Percentiles rank a stretch among this genome's conserved stretches.
Conservation (phyloP, 2,888 invertebrate genomes). For the Thecophora atra region DNA sequence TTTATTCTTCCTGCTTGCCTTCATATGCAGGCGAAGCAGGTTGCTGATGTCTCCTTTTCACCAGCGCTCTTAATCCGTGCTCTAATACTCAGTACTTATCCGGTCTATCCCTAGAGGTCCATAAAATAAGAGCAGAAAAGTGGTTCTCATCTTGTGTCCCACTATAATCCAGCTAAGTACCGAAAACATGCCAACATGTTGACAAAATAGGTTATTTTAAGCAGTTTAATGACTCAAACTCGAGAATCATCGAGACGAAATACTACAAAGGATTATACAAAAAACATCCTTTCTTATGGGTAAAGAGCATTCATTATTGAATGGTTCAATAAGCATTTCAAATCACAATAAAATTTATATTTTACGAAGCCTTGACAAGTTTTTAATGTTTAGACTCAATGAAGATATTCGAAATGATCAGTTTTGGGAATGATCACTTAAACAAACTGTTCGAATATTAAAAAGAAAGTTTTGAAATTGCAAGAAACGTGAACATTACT, state of each 20-base stretch:
- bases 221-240: slow-evolving; percentile 11
- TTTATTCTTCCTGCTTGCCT: not conserved
- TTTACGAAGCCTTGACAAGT: too few relatives aligned
- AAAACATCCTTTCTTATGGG: too few relatives aligned
- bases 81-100: slow-evolving; percentile 18
- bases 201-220: slow-evolving; percentile 27
- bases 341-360: too few relatives aligned
- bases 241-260: not conserved
- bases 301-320: too few relatives aligned
- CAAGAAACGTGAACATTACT: too few relatives aligned
- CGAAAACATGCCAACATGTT: slow-evolving; percentile 23
- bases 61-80: slow-evolving; percentile 4
- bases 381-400: too few relatives aligned
- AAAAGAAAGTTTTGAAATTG: too few relatives aligned
- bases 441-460: too few relatives aligned
- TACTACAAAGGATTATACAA: not conserved
- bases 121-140: slow-evolving; percentile 1
- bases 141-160: not conserved
- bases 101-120: slow-evolving; percentile 9
- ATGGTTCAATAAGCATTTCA: too few relatives aligned
- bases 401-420: too few relatives aligned
- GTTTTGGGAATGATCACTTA: too few relatives aligned
- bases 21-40: not conserved
- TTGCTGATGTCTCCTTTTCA: not conserved
- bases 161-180: slow-evolving; percentile 14